Evolutionary conservation across 2,888 invertebrate species (phyloP), one percentile per base, ranked within the genome.

Genomic region (Amblyteles armatorius): DNA sequence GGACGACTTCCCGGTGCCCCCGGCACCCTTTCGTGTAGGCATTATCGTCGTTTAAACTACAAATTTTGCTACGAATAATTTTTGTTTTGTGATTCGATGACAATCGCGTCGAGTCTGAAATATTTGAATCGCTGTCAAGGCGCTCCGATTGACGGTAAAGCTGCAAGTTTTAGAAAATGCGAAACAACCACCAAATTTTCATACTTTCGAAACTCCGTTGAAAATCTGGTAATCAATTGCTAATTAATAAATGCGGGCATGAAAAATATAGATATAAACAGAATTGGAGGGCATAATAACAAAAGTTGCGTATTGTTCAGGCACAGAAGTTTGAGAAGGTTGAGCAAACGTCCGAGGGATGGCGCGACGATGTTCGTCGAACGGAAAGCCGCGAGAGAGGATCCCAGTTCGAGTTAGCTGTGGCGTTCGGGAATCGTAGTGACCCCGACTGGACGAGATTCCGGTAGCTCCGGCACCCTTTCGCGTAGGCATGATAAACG

Each of bases 331-430:
- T n/a, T 29, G 19, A 73, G 1, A 2, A 33, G 1, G n/a, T 80
- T 80, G 29, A 55, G 11, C 2, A 13, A 29, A 33, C 19, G 9
- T 19, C 55, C 40, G 44, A 63, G n/a, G 4, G 79, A 80, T 73
- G 55, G 52, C 71, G 79, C 79, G 48, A 79, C 60, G 16, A 13
- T 60, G 22, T 36, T 67, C n/a, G 33, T 19, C 50, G 33, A 44
- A 50, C 44, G 40, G 57, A 57, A 44, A 68, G 55, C n/a, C 50
- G 48, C n/a, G 26, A 2, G 11, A 16, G 60, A 11, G 40, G 9
- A 40, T 26, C 76, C 48, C 7, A 29, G n/a, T 71, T 29, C 50
- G 33, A 52, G n/a, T 5, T 71, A n/a, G 69, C 50, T n/a, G 33
- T 3, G 50, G 26, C 0, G 29, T 71, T 50, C 29, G 48, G 16